phyloP scores from a whole-genome alignment of 1,140 invertebrate species.

The Brachionus calyciflorus region DNA sequence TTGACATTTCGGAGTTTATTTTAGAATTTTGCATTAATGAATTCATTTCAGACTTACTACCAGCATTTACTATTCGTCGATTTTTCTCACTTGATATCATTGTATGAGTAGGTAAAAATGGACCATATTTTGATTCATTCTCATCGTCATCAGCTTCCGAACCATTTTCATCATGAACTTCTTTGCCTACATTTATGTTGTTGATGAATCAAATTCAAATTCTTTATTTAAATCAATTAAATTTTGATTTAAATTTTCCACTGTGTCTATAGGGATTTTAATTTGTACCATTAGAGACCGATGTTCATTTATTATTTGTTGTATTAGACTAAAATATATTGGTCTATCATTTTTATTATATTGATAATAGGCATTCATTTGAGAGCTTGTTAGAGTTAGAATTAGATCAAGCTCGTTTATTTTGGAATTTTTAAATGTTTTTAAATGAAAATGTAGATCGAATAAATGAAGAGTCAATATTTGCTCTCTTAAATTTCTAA shows the following conservation, averaged over 20 bases:
- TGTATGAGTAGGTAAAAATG: slow-evolving; percentile 66
- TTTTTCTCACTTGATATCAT: slow-evolving; percentile 70
- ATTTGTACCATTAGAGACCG: background rate
- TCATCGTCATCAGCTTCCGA: slow-evolving; percentile 57
- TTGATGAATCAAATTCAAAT: background rate
- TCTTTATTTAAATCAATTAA: background rate
- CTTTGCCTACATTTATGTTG: background rate
- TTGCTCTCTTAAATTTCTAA: slow-evolving; percentile 14
- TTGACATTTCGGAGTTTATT: slow-evolving; percentile 68
- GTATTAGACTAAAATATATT: slow-evolving; percentile 8
- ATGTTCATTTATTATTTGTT: background rate
- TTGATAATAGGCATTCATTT: slow-evolving; percentile 41
- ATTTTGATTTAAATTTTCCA: background rate
- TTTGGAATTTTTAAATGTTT: background rate
- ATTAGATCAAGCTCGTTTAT: background rate
- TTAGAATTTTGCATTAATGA: slow-evolving; percentile 75
- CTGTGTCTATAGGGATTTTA: background rate
- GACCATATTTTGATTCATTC: slow-evolving; percentile 68
- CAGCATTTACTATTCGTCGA: slow-evolving; percentile 63
- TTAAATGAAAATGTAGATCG: background rate
- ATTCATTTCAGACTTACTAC: slow-evolving; percentile 74
- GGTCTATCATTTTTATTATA: slow-evolving; percentile 7
- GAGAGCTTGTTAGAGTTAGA: background rate
- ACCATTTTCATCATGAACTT: background rate
- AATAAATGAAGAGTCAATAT: slow-evolving; percentile 31